These are phyloP conservation scores for Dufourea novaeangliae DNA, from an alignment of 1,140 invertebrate genomes.

Conservation along the genomic window DNA sequence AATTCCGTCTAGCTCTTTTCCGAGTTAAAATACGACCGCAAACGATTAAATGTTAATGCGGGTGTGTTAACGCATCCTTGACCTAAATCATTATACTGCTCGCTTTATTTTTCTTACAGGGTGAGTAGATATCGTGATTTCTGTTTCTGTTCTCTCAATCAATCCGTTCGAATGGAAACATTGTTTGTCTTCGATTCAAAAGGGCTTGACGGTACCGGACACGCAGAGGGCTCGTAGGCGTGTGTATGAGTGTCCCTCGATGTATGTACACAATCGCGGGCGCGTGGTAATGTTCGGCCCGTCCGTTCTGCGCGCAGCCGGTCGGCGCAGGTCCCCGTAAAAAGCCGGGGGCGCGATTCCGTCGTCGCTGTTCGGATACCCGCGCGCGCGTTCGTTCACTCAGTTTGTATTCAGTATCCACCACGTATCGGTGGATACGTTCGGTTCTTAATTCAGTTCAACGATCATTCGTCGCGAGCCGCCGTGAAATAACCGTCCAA, in stretches of 20 bases:
- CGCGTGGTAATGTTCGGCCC: conserved; percentile 28
- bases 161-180: too few species aligned
- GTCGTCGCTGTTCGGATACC: conserved; percentile 71
- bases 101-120: too few species aligned
- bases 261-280: conserved; percentile 6
- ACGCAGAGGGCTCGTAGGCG: neutral
- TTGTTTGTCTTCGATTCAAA: too few species aligned
- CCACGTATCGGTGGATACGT: conserved; percentile 61
- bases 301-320: conserved; percentile 64
- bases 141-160: too few species aligned
- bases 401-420: conserved; percentile 71
- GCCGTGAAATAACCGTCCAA: neutral
- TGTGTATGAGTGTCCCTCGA: neutral
- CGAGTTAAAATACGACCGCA: too few species aligned
- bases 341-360: conserved; percentile 76
- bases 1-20: too few species aligned
- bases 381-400: conserved; percentile 70
- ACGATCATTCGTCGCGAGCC: neutral
- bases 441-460: conserved; percentile 40
- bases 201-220: neutral
- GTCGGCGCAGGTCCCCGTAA: conserved; percentile 75
- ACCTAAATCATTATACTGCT: too few species aligned
- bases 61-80: too few species aligned
- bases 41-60: too few species aligned
- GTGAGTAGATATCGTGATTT: too few species aligned